Percentiles rank a stretch among this genome's conserved stretches.
Evolutionary conservation across 2,888 invertebrate species (phyloP).

Genomic region (Argyresthia goedartella): DNA sequence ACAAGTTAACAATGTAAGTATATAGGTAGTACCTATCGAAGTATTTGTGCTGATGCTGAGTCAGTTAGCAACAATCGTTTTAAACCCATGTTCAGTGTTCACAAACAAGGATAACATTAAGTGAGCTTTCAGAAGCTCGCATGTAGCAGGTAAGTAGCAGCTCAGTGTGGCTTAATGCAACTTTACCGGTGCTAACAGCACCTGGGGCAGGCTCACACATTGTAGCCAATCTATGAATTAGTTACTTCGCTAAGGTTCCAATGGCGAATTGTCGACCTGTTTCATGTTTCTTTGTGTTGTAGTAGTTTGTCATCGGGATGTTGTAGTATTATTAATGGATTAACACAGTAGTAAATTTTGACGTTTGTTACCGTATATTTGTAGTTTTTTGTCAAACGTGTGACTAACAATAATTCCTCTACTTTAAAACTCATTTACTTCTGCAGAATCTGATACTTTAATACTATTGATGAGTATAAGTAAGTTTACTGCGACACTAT

Average conservation of each 20-base stretch:
- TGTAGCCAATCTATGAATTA: slow-evolving; percentile 25
- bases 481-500: no score
- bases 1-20: no score
- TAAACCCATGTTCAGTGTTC: slow-evolving; percentile 18
- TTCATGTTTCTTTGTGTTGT: neutral
- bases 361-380: no score
- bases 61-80: slow-evolving; percentile 30
- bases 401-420: no score
- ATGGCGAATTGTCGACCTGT: neutral
- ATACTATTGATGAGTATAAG: no score
- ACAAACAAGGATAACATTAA: slow-evolving; percentile 39
- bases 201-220: slow-evolving; percentile 37
- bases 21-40: no score
- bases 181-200: slow-evolving; percentile 53
- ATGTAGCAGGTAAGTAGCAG: slow-evolving; percentile 41
- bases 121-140: slow-evolving; percentile 35
- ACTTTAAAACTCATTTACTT: no score
- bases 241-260: slow-evolving; percentile 1
- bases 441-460: no score
- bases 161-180: slow-evolving; percentile 54
- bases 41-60: neutral
- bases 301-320: no score
- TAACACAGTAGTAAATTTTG: no score
- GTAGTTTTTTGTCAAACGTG: no score
- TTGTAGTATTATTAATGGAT: no score